Base-by-base conservation (phyloP, 1,140 invertebrate species). In the Nilaparvata lugens region DNA sequence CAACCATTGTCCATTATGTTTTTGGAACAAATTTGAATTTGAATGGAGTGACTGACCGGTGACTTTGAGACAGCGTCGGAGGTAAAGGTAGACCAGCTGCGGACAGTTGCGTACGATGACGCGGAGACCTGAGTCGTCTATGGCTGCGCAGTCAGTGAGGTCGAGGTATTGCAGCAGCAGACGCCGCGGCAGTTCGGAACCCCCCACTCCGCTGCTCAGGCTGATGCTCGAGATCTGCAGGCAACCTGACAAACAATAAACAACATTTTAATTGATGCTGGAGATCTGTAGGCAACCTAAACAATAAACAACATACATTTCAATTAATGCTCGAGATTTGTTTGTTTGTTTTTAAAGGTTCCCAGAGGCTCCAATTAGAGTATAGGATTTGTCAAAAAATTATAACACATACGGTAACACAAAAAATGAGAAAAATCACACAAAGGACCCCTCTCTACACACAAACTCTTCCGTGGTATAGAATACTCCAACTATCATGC, bases 1-100 rank as follows among this genome's bases (percentile, higher is more conserved):
- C n/a, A n/a, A n/a, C n/a, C n/a, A n/a, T n/a, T n/a, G n/a, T n/a
- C n/a, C n/a, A n/a, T n/a, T n/a, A n/a, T n/a, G n/a, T n/a, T n/a
- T n/a, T n/a, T n/a, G n/a, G n/a, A n/a, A n/a, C n/a, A n/a, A n/a
- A n/a, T n/a, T n/a, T n/a, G n/a, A n/a, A n/a, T n/a, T n/a, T n/a
- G n/a, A n/a, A n/a, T n/a, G n/a, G n/a, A n/a, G n/a, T n/a, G n/a
- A n/a, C n/a, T n/a, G n/a, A 88, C 86, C 86, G 73, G 89, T 92
- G 58, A 93, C 86, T 75, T 88, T 83, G 67, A 84, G 79, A 75
- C 93, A 96, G 68, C 93, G 78, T 62, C 93, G 77, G 18, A 96
- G 78, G 74, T 94, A 95, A n/a, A 96, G 78, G 73, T 89, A 92
- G 57, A 84, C 83, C 40, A 96, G 78, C 65, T 93, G 88, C 1